A percentile compares a stretch with the other conserved stretches of the same genome.
Evolutionary conservation across 2,888 invertebrate species (phyloP).

Genomic region (Mythimna vitellina): DNA sequence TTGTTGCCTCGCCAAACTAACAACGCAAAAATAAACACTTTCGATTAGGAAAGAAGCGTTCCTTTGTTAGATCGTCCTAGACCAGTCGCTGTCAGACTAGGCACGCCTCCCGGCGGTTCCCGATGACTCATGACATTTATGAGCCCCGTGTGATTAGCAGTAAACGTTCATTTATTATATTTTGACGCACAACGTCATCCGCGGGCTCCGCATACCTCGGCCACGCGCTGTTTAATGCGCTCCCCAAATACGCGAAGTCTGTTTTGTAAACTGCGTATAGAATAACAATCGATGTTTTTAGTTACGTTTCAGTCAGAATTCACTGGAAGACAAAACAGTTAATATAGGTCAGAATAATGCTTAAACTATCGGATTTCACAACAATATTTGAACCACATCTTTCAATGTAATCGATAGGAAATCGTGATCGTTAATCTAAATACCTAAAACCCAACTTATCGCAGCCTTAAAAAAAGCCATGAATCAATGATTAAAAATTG

Average conservation of each 20-base stretch:
- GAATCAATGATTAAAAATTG: neutral
- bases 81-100: constrained; percentile 36
- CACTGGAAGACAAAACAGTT: neutral
- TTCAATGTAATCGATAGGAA: no score
- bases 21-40: constrained; percentile 46
- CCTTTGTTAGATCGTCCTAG: constrained; percentile 60
- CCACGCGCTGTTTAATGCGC: constrained; percentile 32
- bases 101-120: constrained; percentile 26
- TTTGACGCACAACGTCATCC: constrained; percentile 53
- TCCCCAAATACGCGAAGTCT: constrained; percentile 20
- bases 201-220: constrained; percentile 26
- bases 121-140: constrained; percentile 58
- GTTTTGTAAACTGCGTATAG: constrained; percentile 25
- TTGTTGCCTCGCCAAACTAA: constrained; percentile 49
- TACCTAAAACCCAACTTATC: neutral
- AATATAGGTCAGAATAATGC: neutral
- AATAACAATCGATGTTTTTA: constrained; percentile 25
- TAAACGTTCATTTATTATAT: constrained; percentile 43
- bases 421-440: neutral
- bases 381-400: neutral
- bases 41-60: constrained; percentile 37
- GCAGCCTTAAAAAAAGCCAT: no score
- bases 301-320: neutral
- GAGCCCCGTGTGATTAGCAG: constrained; percentile 43
- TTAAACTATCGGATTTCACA: neutral